Evolutionary conservation across 2,797 vertebrate genomes (phyloP), one percentile per base, ranked within the genome.

Genomic region (Crax fasciolata): DNA sequence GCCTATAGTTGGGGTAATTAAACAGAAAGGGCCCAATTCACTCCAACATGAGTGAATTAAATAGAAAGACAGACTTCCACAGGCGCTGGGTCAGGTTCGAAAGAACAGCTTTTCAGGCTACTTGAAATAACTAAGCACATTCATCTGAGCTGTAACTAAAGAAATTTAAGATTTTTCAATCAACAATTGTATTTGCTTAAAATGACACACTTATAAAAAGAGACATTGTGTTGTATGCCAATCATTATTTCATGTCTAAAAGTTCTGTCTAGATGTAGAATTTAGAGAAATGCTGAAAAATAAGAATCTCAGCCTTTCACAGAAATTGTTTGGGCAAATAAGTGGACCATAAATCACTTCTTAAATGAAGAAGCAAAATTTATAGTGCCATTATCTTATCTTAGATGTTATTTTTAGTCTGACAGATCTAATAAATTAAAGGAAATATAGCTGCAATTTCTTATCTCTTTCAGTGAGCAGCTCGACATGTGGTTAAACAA

Each of bases 401-500:
- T 96, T 62, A 41, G 67, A 72, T 90, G 57, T 83, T 96, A 92
- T 97, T 96, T 97, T 96, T 91, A 80, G 49, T 67, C 63, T 96
- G 84, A 94, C 55, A 95, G 84, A 95, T 84, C 65, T 94, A 96
- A 95, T 90, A 93, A 89, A 92, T 96, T 92, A 93, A 94, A 94
- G 74, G 87, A 95, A 96, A 94, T 85, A 32, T 32, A 86, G 43
- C 59, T 92, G 52, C 27, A 62, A 81, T 75, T 96, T 95, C 87
- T 95, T 94, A 95, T 94, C 61, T 89, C 83, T 94, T 93, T 55
- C 59, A 86, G 23, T 63, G 54, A 87, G 71, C 61, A 89, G 81
- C 84, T 83, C 87, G 55, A 84, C 75, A 76, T 82, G 70, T 94
- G 32, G 74, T 94, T 96, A 92, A 95, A 88, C 74, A 94, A 95